Evolutionary conservation across 2,888 invertebrate species (phyloP).

Genomic region (Drosophila birchii): DNA sequence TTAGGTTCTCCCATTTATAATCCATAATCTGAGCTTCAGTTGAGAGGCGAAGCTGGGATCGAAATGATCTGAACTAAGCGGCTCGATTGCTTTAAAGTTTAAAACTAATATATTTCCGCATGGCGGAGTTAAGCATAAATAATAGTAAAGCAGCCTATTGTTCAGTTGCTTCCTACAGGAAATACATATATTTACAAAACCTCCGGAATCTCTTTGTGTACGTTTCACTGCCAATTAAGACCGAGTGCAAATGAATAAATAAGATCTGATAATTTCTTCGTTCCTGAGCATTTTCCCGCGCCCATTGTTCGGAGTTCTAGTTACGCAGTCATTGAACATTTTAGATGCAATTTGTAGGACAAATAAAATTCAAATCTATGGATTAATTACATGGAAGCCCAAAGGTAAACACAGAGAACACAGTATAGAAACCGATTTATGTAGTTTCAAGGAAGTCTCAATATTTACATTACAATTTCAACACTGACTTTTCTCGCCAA

Average conservation of each 20-base stretch:
- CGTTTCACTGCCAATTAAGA: slow-evolving; percentile 39
- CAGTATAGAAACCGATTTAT: not conserved
- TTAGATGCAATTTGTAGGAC: slow-evolving; percentile 8
- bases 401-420: slow-evolving; percentile 1
- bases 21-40: slow-evolving; percentile 15
- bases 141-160: slow-evolving; percentile 15
- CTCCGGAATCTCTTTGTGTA: slow-evolving; percentile 17
- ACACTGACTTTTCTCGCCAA: slow-evolving; percentile 14
- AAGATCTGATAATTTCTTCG: slow-evolving; percentile 8
- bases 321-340: slow-evolving; percentile 17
- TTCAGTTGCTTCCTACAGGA: slow-evolving; percentile 30
- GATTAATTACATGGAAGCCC: slow-evolving; percentile 28
- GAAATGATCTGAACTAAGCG: slow-evolving; percentile 9
- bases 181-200: slow-evolving; percentile 12
- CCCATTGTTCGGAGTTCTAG: slow-evolving; percentile 33
- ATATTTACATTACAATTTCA: slow-evolving; percentile 14
- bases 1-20: not conserved
- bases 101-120: slow-evolving; percentile 12
- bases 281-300: slow-evolving; percentile 20
- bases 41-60: slow-evolving; percentile 16
- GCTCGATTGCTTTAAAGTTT: slow-evolving; percentile 6
- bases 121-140: slow-evolving; percentile 1
- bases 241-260: slow-evolving; percentile 22
- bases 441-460: slow-evolving; percentile 13
- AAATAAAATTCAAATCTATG: not conserved